Evolutionary conservation across 2,888 invertebrate genomes (phyloP).

Genomic region (Drosophila fungiperda): DNA sequence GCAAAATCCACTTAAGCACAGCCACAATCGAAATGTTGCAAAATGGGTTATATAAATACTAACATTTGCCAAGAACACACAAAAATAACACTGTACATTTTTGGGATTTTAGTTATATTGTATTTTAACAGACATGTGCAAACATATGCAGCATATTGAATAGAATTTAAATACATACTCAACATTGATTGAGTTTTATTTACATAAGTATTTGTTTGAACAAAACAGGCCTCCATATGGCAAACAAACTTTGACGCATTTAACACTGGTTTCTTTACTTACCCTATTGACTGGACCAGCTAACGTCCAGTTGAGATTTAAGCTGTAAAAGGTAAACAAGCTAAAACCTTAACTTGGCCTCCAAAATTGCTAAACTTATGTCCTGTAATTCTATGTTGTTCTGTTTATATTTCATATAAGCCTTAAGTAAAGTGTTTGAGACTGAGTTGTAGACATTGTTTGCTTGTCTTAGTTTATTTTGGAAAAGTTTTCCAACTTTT

Average conservation of each 20-base stretch:
- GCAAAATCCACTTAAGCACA: not conserved
- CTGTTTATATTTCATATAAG: not conserved
- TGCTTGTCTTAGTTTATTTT: not conserved
- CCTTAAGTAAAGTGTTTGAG: not conserved
- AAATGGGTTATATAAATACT: not conserved
- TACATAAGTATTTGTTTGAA: conserved; percentile 8
- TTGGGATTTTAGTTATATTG: not conserved
- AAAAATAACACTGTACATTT: not conserved
- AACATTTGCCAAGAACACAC: conserved; percentile 7
- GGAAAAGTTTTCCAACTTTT: not conserved
- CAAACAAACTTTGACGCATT: conserved; percentile 2
- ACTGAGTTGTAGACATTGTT: not conserved
- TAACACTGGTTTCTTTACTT: not conserved
- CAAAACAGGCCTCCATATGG: not conserved
- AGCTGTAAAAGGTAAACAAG: not conserved
- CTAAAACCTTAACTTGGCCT: not conserved
- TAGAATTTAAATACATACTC: not conserved
- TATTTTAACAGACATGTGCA: not conserved
- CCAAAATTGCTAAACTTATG: not conserved
- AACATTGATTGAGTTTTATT: not conserved
- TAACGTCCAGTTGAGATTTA: not conserved
- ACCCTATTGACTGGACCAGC: not conserved
- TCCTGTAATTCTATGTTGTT: not conserved
- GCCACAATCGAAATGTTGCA: not conserved
- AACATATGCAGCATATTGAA: conserved; percentile 22